These are phyloP conservation scores for Ascaphus truei DNA, from an alignment of 2,113 vertebrate genomes.

Conservation along the genomic window DNA sequence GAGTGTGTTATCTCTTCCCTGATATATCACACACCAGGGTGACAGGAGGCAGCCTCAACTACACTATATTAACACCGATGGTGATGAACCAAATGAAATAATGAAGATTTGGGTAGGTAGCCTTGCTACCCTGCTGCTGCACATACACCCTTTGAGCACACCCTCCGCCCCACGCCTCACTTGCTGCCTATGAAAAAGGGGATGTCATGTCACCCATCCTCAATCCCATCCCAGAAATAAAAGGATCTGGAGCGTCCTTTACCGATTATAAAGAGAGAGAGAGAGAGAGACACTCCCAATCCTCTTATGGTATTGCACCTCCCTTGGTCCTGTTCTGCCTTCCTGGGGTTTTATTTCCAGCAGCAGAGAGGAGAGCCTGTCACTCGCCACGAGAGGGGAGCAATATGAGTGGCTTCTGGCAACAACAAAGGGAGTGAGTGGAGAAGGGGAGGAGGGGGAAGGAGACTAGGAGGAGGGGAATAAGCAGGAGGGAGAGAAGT, in stretches of 20 bases:
- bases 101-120: no score
- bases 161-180: neutral
- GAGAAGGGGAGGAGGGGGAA: neutral
- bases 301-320: neutral
- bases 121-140: neutral
- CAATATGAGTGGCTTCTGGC: constrained; percentile 16
- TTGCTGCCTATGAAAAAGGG: neutral
- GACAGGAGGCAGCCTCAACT: neutral
- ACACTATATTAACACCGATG: no score
- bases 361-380: neutral
- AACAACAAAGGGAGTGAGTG: constrained; percentile 33
- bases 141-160: no score
- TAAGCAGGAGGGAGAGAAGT: constrained; percentile 27
- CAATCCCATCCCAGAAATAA: neutral
- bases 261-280: neutral
- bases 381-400: constrained; percentile 9
- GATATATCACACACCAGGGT: neutral
- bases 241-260: neutral
- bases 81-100: no score
- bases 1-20: neutral
- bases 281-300: neutral
- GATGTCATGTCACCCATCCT: constrained; percentile 12
- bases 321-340: neutral
- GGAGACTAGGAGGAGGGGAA: neutral
- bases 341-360: neutral